Conservation (phyloP, 2,888 invertebrate species). For the Hypsopygia costalis region DNA sequence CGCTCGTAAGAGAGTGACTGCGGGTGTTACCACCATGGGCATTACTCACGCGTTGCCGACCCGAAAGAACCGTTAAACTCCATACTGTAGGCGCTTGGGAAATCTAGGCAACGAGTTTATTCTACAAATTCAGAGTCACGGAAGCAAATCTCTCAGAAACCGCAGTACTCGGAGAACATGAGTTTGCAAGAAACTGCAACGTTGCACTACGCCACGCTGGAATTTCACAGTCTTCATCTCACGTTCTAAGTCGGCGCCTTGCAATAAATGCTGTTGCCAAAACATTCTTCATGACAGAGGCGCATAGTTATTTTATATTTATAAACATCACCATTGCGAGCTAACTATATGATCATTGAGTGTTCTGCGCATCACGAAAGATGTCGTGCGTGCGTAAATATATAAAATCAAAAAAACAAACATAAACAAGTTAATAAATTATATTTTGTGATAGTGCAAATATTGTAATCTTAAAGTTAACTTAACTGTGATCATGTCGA, state of each 20-base stretch:
- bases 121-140: too few species aligned
- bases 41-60: too few species aligned
- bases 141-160: too few species aligned
- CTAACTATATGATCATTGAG: conserved; percentile 38
- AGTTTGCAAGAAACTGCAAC: too few species aligned
- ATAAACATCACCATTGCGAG: conserved; percentile 37
- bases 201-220: background rate
- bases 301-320: conserved; percentile 35
- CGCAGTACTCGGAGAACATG: too few species aligned
- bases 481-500: conserved; percentile 50
- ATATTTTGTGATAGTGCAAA: conserved; percentile 14
- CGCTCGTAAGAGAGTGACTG: too few species aligned
- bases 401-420: conserved; percentile 33
- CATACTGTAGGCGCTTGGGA: too few species aligned
- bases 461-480: conserved; percentile 9
- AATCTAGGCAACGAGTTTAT: too few species aligned
- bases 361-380: conserved; percentile 36
- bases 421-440: conserved; percentile 24
- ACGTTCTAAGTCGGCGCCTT: conserved; percentile 18
- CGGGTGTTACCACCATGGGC: too few species aligned
- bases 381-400: conserved; percentile 44
- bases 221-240: background rate
- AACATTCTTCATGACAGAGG: conserved; percentile 29
- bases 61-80: too few species aligned
- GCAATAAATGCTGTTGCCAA: conserved; percentile 29